Percentiles rank a stretch among this genome's conserved stretches.
Evolutionary conservation across 2,797 vertebrate species (phyloP).

Genomic region (Carapus acus): DNA sequence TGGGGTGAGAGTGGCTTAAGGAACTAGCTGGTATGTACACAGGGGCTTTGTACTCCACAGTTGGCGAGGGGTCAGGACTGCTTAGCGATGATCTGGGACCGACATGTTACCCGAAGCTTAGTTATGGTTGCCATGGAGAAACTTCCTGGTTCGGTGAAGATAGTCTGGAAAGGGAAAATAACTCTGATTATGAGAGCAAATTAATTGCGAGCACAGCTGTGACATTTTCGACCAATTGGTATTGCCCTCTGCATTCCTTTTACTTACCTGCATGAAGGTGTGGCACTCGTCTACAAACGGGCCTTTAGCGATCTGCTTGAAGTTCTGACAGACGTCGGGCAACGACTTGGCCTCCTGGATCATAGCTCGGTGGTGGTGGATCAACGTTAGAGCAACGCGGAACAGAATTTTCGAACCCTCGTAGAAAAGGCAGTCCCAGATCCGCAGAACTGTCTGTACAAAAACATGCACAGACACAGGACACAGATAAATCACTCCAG

Average conservation of each 20-base stretch:
- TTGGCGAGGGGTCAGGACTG: constrained; percentile 53
- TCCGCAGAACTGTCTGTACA: constrained; percentile 86
- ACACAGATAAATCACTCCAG: too few species aligned
- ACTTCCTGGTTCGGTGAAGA: constrained; percentile 88
- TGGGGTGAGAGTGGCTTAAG: constrained; percentile 11
- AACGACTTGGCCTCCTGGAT: constrained; percentile 81
- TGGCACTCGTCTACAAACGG: constrained; percentile 85
- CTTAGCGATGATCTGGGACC: constrained; percentile 63
- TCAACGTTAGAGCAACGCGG: constrained; percentile 89
- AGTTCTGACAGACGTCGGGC: constrained; percentile 84
- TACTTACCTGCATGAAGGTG: constrained; percentile 86
- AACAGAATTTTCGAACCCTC: constrained; percentile 97
- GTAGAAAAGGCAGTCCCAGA: constrained; percentile 96
- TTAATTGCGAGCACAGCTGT: constrained; percentile 1
- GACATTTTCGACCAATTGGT: not conserved
- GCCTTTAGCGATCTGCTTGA: constrained; percentile 84
- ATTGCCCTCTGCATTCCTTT: not conserved
- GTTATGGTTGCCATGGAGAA: constrained; percentile 77
- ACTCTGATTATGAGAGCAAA: constrained; percentile 30
- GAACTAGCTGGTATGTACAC: constrained; percentile 17
- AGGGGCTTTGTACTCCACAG: constrained; percentile 58
- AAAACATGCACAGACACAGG: too few species aligned
- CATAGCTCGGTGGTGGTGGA: constrained; percentile 81
- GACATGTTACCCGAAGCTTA: constrained; percentile 77
- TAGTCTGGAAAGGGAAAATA: constrained; percentile 66